Evolutionary conservation across 2,797 vertebrate species (phyloP).

Genomic region (Euphonia xanthogaster): DNA sequence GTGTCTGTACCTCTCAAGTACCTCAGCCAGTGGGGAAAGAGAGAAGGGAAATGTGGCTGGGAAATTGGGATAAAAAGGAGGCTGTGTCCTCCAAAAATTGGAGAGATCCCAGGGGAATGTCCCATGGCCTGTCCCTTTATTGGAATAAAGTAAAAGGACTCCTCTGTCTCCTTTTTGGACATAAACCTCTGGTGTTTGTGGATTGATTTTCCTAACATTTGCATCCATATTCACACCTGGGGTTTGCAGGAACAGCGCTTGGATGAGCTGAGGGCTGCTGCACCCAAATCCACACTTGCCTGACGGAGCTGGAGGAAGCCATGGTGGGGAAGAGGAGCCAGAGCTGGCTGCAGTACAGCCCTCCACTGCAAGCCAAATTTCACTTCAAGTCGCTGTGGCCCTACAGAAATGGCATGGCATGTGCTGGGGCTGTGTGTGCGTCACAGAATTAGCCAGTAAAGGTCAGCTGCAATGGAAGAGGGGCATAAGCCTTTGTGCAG

Average conservation of each 20-base stretch:
- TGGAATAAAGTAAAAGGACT: too few relatives aligned
- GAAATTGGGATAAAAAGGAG: too few relatives aligned
- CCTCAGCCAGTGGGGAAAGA: neutral
- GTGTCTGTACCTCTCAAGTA: neutral
- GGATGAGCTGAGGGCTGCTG: neutral
- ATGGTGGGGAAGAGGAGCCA: neutral
- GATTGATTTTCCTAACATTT: neutral
- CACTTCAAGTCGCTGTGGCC: neutral
- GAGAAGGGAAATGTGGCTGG: neutral
- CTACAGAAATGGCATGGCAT: slow-evolving; percentile 37
- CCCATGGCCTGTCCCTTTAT: too few relatives aligned
- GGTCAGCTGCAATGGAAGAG: slow-evolving; percentile 35
- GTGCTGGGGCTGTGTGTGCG: neutral
- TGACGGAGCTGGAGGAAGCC: neutral
- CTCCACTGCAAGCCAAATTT: neutral
- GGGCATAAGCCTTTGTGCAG: neutral
- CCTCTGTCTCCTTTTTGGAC: too few relatives aligned
- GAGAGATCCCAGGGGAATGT: too few relatives aligned
- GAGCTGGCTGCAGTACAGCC: neutral
- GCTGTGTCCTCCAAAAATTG: too few relatives aligned
- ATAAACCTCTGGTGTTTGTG: too few relatives aligned
- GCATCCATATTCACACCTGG: neutral
- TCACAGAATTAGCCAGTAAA: slow-evolving; percentile 29
- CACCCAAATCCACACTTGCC: rapidly evolving
- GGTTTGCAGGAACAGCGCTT: rapidly evolving